Percentiles rank a stretch among this genome's conserved stretches.
phyloP scores from a whole-genome alignment of 2,113 vertebrate species.

The Isichthys henryi region DNA sequence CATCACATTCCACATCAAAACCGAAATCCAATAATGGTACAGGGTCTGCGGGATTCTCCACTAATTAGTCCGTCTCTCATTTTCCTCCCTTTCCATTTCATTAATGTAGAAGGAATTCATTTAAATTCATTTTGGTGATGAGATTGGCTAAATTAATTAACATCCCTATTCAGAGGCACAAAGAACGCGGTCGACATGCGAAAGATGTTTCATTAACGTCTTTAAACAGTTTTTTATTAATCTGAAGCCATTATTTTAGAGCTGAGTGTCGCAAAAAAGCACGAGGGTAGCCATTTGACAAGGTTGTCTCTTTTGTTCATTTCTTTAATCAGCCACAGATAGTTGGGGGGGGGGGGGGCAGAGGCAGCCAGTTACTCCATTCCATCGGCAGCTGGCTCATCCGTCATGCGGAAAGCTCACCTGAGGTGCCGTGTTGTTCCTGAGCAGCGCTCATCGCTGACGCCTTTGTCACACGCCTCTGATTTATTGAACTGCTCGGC shows the following conservation, averaged over 20 bases:
- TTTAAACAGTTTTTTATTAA: constrained; percentile 23
- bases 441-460: neutral
- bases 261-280: neutral
- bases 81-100: constrained; percentile 32
- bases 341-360: neutral
- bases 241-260: constrained; percentile 6
- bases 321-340: neutral
- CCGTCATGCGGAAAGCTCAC: constrained; percentile 34
- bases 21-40: constrained; percentile 25
- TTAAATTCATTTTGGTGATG: constrained; percentile 35
- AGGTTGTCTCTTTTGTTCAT: neutral
- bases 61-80: constrained; percentile 28
- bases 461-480: constrained; percentile 36
- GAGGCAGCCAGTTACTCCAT: constrained; percentile 24
- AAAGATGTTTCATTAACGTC: constrained; percentile 11
- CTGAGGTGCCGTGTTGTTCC: constrained; percentile 28
- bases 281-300: neutral
- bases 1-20: constrained; percentile 24
- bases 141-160: constrained; percentile 43
- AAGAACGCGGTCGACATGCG: neutral
- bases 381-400: constrained; percentile 36
- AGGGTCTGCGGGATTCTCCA: constrained; percentile 26
- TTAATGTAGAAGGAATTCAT: constrained; percentile 43
- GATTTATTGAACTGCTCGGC: constrained; percentile 56
- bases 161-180: constrained; percentile 26